Percentiles rank a stretch among this genome's conserved stretches.
These are phyloP conservation scores for Stomorhina lunata DNA, from an alignment of 2,888 invertebrate genomes.

Conservation along the genomic window DNA sequence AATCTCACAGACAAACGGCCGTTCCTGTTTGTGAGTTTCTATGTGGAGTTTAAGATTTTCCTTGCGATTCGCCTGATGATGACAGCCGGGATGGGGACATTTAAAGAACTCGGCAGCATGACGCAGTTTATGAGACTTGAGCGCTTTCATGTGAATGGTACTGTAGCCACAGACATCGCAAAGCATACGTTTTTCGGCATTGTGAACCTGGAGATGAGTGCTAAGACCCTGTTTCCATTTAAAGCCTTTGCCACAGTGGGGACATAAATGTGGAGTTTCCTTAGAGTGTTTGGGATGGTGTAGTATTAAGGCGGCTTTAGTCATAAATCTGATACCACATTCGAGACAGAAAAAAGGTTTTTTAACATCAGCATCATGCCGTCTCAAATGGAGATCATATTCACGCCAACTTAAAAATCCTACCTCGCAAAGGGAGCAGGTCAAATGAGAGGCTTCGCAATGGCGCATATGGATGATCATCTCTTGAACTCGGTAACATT, in stretches of 20 bases:
- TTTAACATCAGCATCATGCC: slow-evolving; percentile 78
- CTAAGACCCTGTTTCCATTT: slow-evolving; percentile 83
- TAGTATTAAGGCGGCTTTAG: slow-evolving; percentile 80
- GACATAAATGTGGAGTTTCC: slow-evolving; percentile 81
- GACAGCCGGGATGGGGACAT: slow-evolving; percentile 80
- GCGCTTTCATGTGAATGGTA: slow-evolving; percentile 81
- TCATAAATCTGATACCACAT: slow-evolving; percentile 81
- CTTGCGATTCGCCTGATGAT: slow-evolving; percentile 80
- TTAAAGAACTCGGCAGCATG: slow-evolving; percentile 81
- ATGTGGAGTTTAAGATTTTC: slow-evolving; percentile 82
- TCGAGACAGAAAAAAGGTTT: slow-evolving; percentile 81
- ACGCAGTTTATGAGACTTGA: slow-evolving; percentile 81
- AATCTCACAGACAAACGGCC: slow-evolving; percentile 82
- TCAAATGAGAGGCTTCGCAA: slow-evolving; percentile 75
- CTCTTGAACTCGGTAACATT: slow-evolving; percentile 79
- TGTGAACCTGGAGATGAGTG: slow-evolving; percentile 81
- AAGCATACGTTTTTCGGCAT: slow-evolving; percentile 81
- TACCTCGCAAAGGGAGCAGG: slow-evolving; percentile 77
- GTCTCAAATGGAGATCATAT: slow-evolving; percentile 78
- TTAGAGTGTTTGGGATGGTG: slow-evolving; percentile 82
- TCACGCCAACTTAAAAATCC: slow-evolving; percentile 76
- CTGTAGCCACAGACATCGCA: slow-evolving; percentile 83
- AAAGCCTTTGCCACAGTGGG: slow-evolving; percentile 81
- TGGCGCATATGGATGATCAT: slow-evolving; percentile 77
- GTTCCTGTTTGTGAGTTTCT: slow-evolving; percentile 81